Percentiles rank a stretch among this genome's conserved stretches.
Evolutionary conservation across 2,797 vertebrate genomes (phyloP).

Genomic region (Enteromius unitaeniatus): DNA sequence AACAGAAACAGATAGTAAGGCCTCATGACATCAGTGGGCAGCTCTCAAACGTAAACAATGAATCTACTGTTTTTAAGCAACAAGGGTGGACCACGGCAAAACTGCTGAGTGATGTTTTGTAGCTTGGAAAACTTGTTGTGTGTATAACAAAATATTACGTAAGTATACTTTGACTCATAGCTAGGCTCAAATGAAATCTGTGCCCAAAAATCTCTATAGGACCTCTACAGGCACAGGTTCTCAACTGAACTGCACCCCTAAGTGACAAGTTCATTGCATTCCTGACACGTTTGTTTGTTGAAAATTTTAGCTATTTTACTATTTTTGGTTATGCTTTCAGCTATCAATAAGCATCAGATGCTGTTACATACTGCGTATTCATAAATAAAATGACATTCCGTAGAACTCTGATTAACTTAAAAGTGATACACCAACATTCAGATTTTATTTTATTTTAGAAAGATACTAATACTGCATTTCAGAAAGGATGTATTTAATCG

Average conservation of each 20-base stretch:
- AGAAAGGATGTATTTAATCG: too few relatives aligned
- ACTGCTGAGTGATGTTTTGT: conserved; percentile 36
- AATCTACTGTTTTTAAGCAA: conserved; percentile 32
- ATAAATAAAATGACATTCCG: neutral
- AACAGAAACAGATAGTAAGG: conserved; percentile 23
- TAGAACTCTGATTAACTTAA: neutral
- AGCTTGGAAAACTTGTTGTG: neutral
- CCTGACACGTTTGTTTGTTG: neutral
- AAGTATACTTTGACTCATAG: conserved; percentile 10
- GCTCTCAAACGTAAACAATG: conserved; percentile 19
- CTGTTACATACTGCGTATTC: neutral
- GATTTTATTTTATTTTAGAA: neutral
- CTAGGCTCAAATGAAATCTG: neutral
- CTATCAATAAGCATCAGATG: neutral
- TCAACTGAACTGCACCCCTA: neutral
- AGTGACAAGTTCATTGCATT: neutral
- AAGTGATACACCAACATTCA: neutral
- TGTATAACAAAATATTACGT: conserved; percentile 23
- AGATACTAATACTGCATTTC: too few relatives aligned
- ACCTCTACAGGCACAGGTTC: neutral
- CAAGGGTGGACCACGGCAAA: neutral
- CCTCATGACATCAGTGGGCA: conserved; percentile 37
- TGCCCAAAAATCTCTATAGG: neutral
- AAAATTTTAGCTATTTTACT: neutral
- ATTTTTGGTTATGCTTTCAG: neutral